Percentiles rank a stretch among this genome's conserved stretches.
Conservation (phyloP, 2,888 invertebrate species). For the Notodonta ziczac region DNA sequence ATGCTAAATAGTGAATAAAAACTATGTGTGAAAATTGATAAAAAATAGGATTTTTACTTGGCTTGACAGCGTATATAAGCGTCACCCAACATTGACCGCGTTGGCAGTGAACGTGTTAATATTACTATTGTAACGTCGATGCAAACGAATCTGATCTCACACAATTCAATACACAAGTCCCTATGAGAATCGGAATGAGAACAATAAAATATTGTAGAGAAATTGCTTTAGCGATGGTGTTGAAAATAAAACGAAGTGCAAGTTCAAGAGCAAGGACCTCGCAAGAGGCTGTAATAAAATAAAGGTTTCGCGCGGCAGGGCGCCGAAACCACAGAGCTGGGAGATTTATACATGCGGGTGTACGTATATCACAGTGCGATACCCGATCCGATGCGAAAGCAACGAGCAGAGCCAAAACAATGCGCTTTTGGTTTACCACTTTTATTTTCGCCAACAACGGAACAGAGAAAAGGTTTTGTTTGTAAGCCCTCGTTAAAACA, state of each 20-base stretch:
- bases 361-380: slow-evolving; percentile 45
- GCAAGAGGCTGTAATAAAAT: slow-evolving; percentile 67
- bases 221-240: slow-evolving; percentile 22
- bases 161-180: slow-evolving; percentile 10
- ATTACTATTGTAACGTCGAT: too few relatives aligned
- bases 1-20: too few relatives aligned
- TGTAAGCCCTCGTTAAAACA: background rate
- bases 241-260: slow-evolving; percentile 35
- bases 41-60: too few relatives aligned
- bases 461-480: slow-evolving; percentile 5
- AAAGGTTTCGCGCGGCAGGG: slow-evolving; percentile 63
- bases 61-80: too few relatives aligned
- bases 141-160: too few relatives aligned
- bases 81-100: too few relatives aligned
- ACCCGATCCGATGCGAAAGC: slow-evolving; percentile 47
- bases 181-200: slow-evolving; percentile 1
- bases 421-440: slow-evolving; percentile 38
- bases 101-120: too few relatives aligned
- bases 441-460: slow-evolving; percentile 34
- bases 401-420: slow-evolving; percentile 46
- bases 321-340: slow-evolving; percentile 58
- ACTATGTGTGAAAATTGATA: too few relatives aligned
- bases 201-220: slow-evolving; percentile 7
- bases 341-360: slow-evolving; percentile 45
- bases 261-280: slow-evolving; percentile 67